phyloP scores from a whole-genome alignment of 2,113 vertebrate genomes.

The Lagopus leucura region DNA sequence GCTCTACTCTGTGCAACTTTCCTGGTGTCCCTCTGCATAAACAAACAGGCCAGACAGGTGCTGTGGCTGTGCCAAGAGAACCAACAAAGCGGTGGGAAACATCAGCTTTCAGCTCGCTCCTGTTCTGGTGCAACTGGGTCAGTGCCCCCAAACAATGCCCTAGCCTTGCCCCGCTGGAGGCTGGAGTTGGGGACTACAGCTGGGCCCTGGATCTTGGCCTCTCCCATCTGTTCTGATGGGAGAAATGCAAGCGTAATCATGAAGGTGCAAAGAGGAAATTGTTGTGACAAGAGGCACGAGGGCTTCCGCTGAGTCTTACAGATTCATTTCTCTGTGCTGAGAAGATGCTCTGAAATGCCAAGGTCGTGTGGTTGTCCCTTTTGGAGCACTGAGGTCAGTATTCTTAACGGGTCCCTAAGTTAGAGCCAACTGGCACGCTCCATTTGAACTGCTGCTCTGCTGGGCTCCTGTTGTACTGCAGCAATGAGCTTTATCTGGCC shows the following conservation, averaged over 20 bases:
- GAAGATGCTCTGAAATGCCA: not conserved
- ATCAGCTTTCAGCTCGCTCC: not conserved
- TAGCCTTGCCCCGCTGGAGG: not conserved
- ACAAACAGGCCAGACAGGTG: not conserved
- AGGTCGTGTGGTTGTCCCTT: not conserved
- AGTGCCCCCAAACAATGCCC: not conserved
- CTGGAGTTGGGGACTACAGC: not conserved
- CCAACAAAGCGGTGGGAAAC: not conserved
- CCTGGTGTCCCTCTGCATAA: not conserved
- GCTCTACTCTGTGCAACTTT: not conserved
- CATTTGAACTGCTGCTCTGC: not conserved
- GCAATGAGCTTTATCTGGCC: slow-evolving; percentile 8
- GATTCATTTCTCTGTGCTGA: not conserved
- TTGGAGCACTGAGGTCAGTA: not conserved
- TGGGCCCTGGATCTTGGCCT: not conserved
- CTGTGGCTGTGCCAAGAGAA: not conserved
- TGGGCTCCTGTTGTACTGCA: not conserved
- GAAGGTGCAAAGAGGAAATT: not conserved
- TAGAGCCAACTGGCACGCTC: not conserved
- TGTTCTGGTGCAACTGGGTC: not conserved
- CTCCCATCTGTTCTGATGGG: not conserved
- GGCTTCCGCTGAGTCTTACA: not conserved
- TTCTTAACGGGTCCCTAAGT: not conserved
- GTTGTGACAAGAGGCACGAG: not conserved
- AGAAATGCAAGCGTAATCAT: too few relatives aligned